phyloP scores from a whole-genome alignment of 1,140 invertebrate species.

The Drosophila prosaltans region DNA sequence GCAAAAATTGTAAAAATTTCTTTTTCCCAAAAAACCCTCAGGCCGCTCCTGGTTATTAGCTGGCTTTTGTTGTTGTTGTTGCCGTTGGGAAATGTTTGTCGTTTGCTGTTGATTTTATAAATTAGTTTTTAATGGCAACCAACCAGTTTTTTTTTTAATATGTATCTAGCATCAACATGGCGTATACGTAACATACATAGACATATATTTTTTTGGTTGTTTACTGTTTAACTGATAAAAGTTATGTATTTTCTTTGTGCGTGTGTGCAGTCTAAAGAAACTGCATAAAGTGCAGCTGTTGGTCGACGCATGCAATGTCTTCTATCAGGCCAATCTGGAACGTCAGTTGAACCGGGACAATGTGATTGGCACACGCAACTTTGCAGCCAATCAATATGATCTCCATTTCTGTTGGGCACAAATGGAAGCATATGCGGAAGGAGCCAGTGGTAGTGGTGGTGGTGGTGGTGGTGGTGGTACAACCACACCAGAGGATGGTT shows the following conservation, averaged over 20 bases:
- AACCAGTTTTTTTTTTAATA: conserved; percentile 33
- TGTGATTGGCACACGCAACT: conserved; percentile 78
- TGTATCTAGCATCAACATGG: conserved; percentile 13
- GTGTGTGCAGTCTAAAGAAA: conserved; percentile 69
- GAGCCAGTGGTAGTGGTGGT: not conserved
- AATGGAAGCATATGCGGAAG: conserved; percentile 67
- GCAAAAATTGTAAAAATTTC: conserved; percentile 35
- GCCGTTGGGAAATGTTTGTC: conserved; percentile 17
- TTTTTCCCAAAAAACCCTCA: conserved; percentile 41
- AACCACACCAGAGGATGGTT: not conserved
- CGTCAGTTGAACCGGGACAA: conserved; percentile 66
- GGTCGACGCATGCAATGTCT: conserved; percentile 71
- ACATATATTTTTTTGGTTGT: not conserved
- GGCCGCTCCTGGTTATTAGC: conserved; percentile 29
- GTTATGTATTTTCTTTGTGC: not conserved
- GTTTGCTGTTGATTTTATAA: conserved; percentile 55
- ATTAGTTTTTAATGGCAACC: conserved; percentile 64
- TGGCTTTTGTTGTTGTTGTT: conserved; percentile 19
- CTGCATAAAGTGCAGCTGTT: conserved; percentile 80
- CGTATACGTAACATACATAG: conserved; percentile 34
- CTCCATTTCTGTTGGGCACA: conserved; percentile 82
- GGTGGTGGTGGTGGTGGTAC: not conserved
- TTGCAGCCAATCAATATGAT: conserved; percentile 82
- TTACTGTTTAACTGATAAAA: not conserved
- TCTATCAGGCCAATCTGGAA: conserved; percentile 82